These are phyloP conservation scores for Lepidurus couesii DNA, from an alignment of 1,140 invertebrate species.

Conservation along the genomic window DNA sequence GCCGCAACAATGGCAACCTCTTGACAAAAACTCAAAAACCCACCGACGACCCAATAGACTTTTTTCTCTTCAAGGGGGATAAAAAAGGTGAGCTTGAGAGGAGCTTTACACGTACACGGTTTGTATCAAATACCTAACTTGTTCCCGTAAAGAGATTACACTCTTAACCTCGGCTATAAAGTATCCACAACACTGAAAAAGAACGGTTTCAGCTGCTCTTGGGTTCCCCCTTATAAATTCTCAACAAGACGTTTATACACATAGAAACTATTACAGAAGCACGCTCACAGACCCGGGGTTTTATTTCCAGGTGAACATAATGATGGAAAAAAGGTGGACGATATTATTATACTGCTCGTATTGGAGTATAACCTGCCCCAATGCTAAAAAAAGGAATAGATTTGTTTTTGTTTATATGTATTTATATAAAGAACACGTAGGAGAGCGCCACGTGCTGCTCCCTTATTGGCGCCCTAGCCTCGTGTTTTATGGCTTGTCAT, in stretches of 20 bases:
- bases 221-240: not conserved
- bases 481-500: not conserved
- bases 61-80: not conserved
- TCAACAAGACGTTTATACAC: not conserved
- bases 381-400: not conserved
- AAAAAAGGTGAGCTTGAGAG: not conserved
- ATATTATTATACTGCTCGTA: not conserved
- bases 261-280: not conserved
- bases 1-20: slow-evolving; percentile 1
- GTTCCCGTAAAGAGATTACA: slow-evolving; percentile 2
- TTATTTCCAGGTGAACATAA: not conserved
- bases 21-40: not conserved
- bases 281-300: not conserved
- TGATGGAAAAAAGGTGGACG: not conserved
- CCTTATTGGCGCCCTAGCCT: not conserved
- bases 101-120: not conserved
- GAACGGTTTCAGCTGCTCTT: not conserved
- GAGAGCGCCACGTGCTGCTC: not conserved
- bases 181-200: not conserved
- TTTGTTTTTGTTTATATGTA: no score
- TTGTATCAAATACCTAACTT: slow-evolving; percentile 7
- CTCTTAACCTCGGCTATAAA: slow-evolving; percentile 6
- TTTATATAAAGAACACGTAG: not conserved
- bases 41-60: not conserved
- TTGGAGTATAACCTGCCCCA: not conserved